Evolutionary conservation across 2,113 vertebrate genomes (phyloP), one percentile per base, ranked within the genome.

Genomic region (Bettongia penicillata): DNA sequence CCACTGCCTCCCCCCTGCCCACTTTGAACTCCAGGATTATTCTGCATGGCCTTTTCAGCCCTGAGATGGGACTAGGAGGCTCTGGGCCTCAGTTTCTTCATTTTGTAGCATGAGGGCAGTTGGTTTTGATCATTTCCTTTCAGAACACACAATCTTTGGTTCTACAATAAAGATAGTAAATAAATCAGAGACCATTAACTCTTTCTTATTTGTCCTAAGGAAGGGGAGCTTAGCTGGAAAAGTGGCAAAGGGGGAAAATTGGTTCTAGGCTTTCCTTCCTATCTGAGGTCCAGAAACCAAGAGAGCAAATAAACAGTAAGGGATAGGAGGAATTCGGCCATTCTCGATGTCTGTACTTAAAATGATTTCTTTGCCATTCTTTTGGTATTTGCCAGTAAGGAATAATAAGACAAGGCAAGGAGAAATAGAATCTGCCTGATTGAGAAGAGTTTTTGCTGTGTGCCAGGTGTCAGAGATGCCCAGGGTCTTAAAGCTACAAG

Each of bases 81-180:
- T 96, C 53, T 92, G 77, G 47, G 53, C 31, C 89, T 94, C 93
- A 6, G 43, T 93, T 57, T 97, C 55, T 55, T 94, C 89, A 53
- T 92, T 47, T 77, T n/a, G 31, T n/a, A n/a, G 61, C 61, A 16
- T n/a, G 61, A 77, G 37, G 37, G 14, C 61, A 77, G 61, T n/a
- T 16, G 14, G 14, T 19, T 37, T 77, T 16, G 31, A 68, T 77
- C 0, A 37, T n/a, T 77, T 77, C 61, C 61, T 77, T 37, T 31
- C 61, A 77, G 4, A 77, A 77, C 61, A n/a, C 31, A 37, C 14
- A 77, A 77, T 16, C 14, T 77, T n/a, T n/a, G 14, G 5, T 37
- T 37, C 61, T 37, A n/a, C 14, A 68, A 22, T 12, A 68, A 68
- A 68, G 61, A 68, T 8, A 14, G 31, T 14, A 68, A n/a, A 68